These are phyloP conservation scores for Okamejei kenojei DNA, from an alignment of 2,797 vertebrate genomes.

Conservation along the genomic window DNA sequence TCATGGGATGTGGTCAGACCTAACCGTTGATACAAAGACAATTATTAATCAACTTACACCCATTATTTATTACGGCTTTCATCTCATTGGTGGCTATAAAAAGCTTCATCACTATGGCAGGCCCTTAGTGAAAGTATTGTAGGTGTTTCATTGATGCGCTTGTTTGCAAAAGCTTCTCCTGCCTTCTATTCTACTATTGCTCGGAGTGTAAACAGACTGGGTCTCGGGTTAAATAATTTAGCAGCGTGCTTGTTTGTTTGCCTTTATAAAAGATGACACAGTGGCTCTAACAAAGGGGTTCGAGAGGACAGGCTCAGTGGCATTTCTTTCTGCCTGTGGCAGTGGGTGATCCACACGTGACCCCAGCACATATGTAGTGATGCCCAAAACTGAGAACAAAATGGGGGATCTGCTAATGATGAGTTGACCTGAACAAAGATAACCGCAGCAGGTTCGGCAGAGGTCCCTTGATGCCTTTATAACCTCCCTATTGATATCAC, in stretches of 20 bases:
- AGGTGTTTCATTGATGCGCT: not conserved
- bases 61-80: not conserved
- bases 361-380: not conserved
- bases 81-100: not conserved
- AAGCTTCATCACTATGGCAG: too few relatives aligned
- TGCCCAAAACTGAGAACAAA: not conserved
- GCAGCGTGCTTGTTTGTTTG: not conserved
- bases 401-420: not conserved
- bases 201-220: not conserved
- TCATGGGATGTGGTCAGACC: not conserved
- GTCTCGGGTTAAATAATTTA: constrained; percentile 7
- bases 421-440: constrained; percentile 11
- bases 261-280: not conserved
- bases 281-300: not conserved
- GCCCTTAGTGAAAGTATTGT: not conserved
- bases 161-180: not conserved
- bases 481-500: not conserved
- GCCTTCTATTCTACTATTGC: not conserved
- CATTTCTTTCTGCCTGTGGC: not conserved
- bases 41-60: not conserved
- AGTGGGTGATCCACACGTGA: not conserved
- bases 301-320: too few relatives aligned
- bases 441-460: not conserved
- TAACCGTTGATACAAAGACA: not conserved
- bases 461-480: constrained; percentile 26